Evolutionary conservation across 2,888 invertebrate species (phyloP), one percentile per base, ranked within the genome.

Genomic region (Oscheius onirici): DNA sequence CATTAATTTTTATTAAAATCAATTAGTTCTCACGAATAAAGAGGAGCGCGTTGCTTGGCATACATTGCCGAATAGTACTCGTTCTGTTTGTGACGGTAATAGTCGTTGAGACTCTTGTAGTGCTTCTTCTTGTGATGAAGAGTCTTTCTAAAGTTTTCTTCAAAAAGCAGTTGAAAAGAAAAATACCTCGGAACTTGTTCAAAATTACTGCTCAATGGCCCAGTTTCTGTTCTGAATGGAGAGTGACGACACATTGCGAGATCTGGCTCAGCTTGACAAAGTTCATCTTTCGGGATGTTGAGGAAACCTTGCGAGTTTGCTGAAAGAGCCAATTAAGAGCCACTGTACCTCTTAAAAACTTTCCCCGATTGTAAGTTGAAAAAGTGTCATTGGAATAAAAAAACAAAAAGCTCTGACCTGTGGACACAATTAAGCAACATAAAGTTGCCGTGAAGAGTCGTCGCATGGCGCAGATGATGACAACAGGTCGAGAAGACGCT

Each of bases 191-290:
- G 17, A 17, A 49, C 49, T 49, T 11, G 5, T 11, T 17, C 49
- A 49, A 49, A 49, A 17, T 17, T 17, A n/a, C 17, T 43, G 15
- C 11, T 49, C 20, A 49, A 49, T 0, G 17, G 17, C 3, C 20
- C 20, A 17, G 17, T 8, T 34, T 34, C 34, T 34, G 34, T 34
- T 8, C 34, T 34, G 34, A 3, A 6, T 52, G 52, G 6, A 13
- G 24, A 26, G 13, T 55, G 55, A 55, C 55, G 63, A 51, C 71
- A 71, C 11, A 40, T 71, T 24, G 20, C 34, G 2, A 71, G 65
- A 70, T 81, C 74, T 11, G 81, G 81, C 66, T 80, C 79, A 2
- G 79, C 71, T 28, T 68, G 67, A 65, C 81, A 81, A 11, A 81
- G 46, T 44, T 81, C 79, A 2, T 55, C 58, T 34, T 77, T 74